Conservation (phyloP, 2,113 vertebrate species). For the Heterotis niloticus region DNA sequence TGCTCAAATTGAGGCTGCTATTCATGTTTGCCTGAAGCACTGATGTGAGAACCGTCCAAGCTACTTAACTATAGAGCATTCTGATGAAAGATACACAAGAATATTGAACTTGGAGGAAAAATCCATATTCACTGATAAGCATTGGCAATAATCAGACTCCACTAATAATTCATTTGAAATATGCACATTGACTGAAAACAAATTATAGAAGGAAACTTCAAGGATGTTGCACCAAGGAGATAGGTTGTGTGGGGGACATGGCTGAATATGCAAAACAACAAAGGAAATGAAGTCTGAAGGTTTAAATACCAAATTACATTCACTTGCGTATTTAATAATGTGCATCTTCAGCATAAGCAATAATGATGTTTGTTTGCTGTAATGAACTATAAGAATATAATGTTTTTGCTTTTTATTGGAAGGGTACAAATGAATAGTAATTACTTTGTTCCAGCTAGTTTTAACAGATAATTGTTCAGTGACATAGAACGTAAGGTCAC, state of each 20-base stretch:
- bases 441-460: not conserved
- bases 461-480: too few relatives aligned
- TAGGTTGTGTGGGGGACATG: too few relatives aligned
- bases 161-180: not conserved
- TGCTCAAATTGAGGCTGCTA: conserved; percentile 4
- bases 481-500: too few relatives aligned
- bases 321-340: conserved; percentile 15
- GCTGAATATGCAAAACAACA: not conserved
- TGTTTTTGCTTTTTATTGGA: not conserved
- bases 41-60: not conserved
- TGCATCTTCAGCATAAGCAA: not conserved
- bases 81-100: conserved; percentile 21
- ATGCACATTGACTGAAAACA: not conserved
- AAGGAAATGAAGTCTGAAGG: not conserved
- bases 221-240: not conserved
- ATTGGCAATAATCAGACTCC: not conserved
- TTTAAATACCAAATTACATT: conserved; percentile 12
- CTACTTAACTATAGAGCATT: conserved; percentile 4
- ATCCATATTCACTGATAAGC: conserved; percentile 13
- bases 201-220: not conserved
- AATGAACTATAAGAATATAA: conserved; percentile 10
- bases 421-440: not conserved
- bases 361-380: conserved; percentile 18
- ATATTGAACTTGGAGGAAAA: conserved; percentile 6
- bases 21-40: not conserved